Evolutionary conservation across 2,797 vertebrate genomes (phyloP).

Genomic region (Margarornis squamiger): DNA sequence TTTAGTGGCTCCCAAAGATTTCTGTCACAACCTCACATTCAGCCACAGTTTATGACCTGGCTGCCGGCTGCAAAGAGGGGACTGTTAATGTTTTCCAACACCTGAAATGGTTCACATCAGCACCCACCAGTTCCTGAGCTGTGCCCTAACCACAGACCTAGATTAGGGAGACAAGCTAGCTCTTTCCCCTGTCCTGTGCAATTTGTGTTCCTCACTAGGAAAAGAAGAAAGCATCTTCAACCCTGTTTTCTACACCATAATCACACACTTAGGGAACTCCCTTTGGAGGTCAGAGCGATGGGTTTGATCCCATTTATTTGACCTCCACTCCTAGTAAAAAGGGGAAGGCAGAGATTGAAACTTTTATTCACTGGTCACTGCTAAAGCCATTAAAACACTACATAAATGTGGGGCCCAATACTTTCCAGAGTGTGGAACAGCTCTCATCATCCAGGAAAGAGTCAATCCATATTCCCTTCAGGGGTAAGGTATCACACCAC

Average conservation of each 20-base stretch:
- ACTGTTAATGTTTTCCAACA: neutral
- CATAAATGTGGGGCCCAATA: neutral
- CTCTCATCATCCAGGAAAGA: neutral
- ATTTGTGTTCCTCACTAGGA: neutral
- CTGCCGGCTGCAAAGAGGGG: neutral
- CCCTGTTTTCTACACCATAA: neutral
- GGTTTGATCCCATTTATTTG: neutral
- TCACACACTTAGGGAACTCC: neutral
- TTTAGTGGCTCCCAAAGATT: neutral
- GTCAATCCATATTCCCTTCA: neutral
- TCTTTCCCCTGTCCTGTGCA: neutral
- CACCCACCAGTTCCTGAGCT: neutral
- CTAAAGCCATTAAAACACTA: neutral
- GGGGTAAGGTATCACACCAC: neutral
- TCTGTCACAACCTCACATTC: neutral
- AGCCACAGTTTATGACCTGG: neutral
- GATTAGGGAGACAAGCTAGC: neutral
- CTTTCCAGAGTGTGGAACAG: neutral
- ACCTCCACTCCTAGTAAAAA: neutral
- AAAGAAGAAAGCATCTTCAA: neutral
- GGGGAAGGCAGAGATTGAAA: neutral
- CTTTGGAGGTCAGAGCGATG: neutral
- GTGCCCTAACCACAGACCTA: neutral
- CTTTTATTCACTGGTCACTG: neutral
- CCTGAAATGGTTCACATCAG: neutral